A percentile compares a stretch with the other conserved stretches of the same genome.
phyloP scores from a whole-genome alignment of 2,113 vertebrate species.

The Nycticebus coucang region DNA sequence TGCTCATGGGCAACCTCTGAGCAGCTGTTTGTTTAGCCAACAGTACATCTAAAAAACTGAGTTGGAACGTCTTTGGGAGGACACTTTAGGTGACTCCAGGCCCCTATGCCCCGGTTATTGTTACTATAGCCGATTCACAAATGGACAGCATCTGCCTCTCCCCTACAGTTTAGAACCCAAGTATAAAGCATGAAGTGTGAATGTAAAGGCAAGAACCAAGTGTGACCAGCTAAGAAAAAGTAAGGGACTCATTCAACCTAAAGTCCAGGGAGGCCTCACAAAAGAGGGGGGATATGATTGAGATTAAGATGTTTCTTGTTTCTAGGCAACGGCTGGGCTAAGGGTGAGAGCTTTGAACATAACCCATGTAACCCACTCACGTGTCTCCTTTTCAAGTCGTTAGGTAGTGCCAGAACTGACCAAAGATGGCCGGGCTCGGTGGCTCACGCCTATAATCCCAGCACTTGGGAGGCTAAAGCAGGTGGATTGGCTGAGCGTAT shows the following conservation, averaged over 20 bases:
- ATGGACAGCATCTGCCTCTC: not conserved
- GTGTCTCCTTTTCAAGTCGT: not conserved
- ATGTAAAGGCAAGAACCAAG: not conserved
- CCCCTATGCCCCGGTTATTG: not conserved
- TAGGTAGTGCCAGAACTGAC: not conserved
- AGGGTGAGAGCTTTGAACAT: not conserved
- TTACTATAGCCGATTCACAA: not conserved
- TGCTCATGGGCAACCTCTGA: accelerated
- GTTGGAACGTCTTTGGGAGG: not conserved
- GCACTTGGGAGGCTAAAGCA: too few species aligned
- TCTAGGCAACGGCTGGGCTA: not conserved
- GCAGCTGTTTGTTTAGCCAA: not conserved
- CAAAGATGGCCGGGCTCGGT: not conserved
- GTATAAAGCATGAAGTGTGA: accelerated
- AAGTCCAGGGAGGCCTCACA: not conserved
- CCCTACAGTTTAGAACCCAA: not conserved
- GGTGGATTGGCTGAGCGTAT: too few species aligned
- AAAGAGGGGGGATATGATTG: not conserved
- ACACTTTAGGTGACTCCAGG: not conserved
- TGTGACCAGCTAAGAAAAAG: not conserved
- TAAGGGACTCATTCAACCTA: not conserved
- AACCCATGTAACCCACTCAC: not conserved
- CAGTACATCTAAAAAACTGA: not conserved
- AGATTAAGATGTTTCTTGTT: not conserved
- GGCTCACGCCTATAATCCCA: too few species aligned